Conservation (phyloP, 2,888 invertebrate genomes). For the Xiphydria camelus region DNA sequence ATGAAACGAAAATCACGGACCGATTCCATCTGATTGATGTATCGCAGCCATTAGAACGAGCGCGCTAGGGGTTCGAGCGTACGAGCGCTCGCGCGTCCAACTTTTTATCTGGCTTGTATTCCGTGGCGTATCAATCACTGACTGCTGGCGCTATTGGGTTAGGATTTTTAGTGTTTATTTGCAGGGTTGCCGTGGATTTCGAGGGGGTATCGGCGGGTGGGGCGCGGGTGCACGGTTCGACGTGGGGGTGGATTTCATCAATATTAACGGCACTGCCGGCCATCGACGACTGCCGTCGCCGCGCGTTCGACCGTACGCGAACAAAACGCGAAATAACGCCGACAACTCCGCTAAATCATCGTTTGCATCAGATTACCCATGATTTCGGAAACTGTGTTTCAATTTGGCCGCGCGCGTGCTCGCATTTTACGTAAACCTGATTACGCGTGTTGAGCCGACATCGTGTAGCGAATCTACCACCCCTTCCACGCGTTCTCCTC, state of each 20-base stretch:
- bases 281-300: too few relatives aligned
- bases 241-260: conserved; percentile 24
- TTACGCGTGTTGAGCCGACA: conserved; percentile 18
- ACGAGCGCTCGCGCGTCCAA: conserved; percentile 9
- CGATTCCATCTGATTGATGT: conserved; percentile 32
- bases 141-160: conserved; percentile 36
- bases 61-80: conserved; percentile 15
- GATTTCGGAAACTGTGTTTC: conserved; percentile 26
- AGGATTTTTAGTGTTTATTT: conserved; percentile 34
- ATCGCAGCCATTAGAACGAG: conserved; percentile 31
- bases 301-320: conserved; percentile 1
- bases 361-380: conserved; percentile 27
- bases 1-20: conserved; percentile 35
- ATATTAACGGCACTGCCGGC: conserved; percentile 27
- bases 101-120: conserved; percentile 34
- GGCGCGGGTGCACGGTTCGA: background rate
- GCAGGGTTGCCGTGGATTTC: conserved; percentile 7
- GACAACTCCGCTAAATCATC: conserved; percentile 26
- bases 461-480: too few relatives aligned
- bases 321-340: conserved; percentile 28
- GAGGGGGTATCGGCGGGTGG: conserved; percentile 1
- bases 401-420: conserved; percentile 20
- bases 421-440: conserved; percentile 32
- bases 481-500: too few relatives aligned
- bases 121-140: conserved; percentile 40